Base-by-base conservation (phyloP, 23 tunicate species). In the Clavelina lepadiformis region DNA sequence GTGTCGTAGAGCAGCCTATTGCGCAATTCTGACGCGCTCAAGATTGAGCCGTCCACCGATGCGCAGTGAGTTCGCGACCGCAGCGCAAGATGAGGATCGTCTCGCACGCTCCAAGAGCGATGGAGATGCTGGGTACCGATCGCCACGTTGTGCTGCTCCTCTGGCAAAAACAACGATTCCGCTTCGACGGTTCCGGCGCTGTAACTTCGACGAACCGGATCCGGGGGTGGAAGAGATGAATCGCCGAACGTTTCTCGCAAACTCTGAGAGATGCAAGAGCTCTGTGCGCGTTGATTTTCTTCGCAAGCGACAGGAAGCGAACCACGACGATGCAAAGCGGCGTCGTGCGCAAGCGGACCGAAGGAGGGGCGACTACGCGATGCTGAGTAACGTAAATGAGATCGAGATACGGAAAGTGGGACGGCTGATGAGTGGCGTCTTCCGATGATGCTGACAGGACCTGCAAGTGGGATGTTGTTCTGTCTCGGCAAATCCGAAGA, bases 11-110 rank as follows among this genome's bases (percentile, higher is more conserved):
- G 58, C 26, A 75, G 49, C 19, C 79, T 49, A 28, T 59, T 53
- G n/a, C 93, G 77, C 2, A 51, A 45, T 8, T 83, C 82, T 11
- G 65, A 52, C 28, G 82, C 68, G 1, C 78, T 46, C 21, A 85
- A 61, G 32, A 76, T 66, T 15, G 30, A 8, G 67, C 51, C 93
- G 71, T 78, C 95, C 5, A 72, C 75, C 2, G 80, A 72, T 0
- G 95, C 63, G 68, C 64, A 76, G 58, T 76, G 81, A 36, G 71
- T 73, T 1, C 83, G 78, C 23, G 74, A 47, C 24, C 85, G 74
- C 33, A 67, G 50, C 34, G 76, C 74, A 28, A 20, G 28, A 3
- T 46, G 20, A 20, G 82, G 52, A 7, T 65, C 74, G 35, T 57
- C 73, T 7, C 44, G 29, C 21, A 32, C 23, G 31, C 49, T 50